A percentile compares a stretch with the other conserved stretches of the same genome.
Conservation (phyloP, 2,888 invertebrate species). For the Platypus cylindrus region DNA sequence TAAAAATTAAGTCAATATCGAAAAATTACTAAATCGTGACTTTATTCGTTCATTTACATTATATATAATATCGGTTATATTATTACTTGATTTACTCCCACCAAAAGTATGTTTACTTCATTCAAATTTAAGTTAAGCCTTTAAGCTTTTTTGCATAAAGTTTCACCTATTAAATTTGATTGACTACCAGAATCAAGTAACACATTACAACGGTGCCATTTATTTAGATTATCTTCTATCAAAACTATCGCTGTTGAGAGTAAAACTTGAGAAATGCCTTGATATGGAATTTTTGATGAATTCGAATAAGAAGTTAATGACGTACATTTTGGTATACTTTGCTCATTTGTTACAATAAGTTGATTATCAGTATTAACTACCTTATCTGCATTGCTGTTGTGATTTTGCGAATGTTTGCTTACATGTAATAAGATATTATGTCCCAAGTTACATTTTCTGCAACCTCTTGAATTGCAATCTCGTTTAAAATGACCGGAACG, state of each 20-base stretch:
- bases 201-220: conserved; percentile 6
- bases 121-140: conserved; percentile 5
- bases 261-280: conserved; percentile 9
- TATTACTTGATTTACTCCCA: conserved; percentile 7
- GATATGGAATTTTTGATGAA: too few relatives aligned
- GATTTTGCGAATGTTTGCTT: neutral
- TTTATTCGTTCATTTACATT: conserved; percentile 3
- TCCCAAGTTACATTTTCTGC: conserved; percentile 7
- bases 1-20: conserved; percentile 4
- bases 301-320: neutral
- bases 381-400: neutral
- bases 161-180: conserved; percentile 11
- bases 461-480: conserved; percentile 6
- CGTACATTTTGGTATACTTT: neutral
- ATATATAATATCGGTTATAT: conserved; percentile 2
- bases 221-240: conserved; percentile 5
- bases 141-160: conserved; percentile 8
- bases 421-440: conserved; percentile 7
- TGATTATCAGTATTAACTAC: neutral
- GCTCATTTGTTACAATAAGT: neutral
- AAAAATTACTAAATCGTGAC: conserved; percentile 6
- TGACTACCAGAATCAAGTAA: conserved; percentile 13
- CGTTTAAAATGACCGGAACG: conserved; percentile 8
- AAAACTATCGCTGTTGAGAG: conserved; percentile 11
- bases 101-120: neutral